phyloP scores from a whole-genome alignment of 2,888 invertebrate species.

The Petrophora chlorosata region DNA sequence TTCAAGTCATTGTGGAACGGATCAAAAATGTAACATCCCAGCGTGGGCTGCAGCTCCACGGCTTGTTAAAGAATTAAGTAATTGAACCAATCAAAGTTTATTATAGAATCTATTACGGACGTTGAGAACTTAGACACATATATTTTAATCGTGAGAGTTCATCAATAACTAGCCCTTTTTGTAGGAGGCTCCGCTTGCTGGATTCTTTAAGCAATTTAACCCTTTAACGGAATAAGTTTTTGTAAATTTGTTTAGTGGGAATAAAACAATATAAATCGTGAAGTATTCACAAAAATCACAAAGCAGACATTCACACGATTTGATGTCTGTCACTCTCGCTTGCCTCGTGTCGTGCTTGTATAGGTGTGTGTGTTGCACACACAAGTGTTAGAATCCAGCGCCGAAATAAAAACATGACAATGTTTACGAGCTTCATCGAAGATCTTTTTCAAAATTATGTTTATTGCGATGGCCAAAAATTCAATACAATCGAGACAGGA shows the following conservation, averaged over 20 bases:
- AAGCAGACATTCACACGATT: constrained; percentile 55
- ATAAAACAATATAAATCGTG: constrained; percentile 40
- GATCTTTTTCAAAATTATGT: constrained; percentile 37
- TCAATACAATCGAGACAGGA: constrained; percentile 32
- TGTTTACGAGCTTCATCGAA: constrained; percentile 59
- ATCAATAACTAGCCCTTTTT: no score
- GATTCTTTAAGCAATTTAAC: no score
- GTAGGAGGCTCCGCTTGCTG: no score
- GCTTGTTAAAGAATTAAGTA: constrained; percentile 59
- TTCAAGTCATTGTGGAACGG: constrained; percentile 34
- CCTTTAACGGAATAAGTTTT: no score
- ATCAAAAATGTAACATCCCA: constrained; percentile 41
- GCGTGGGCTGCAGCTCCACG: constrained; percentile 50
- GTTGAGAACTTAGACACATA: constrained; percentile 49
- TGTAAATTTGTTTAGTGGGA: constrained; percentile 24
- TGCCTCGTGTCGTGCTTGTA: constrained; percentile 57
- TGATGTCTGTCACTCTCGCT: constrained; percentile 74
- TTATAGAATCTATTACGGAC: constrained; percentile 52
- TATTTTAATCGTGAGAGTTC: constrained; percentile 26
- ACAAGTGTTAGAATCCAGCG: constrained; percentile 56
- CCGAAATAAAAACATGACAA: constrained; percentile 68
- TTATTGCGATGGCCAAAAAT: constrained; percentile 27
- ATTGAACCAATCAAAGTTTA: constrained; percentile 63
- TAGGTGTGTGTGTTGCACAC: constrained; percentile 31
- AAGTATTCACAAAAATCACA: constrained; percentile 27